Conservation (phyloP, 1,140 invertebrate species). For the Cephus cinctus region DNA sequence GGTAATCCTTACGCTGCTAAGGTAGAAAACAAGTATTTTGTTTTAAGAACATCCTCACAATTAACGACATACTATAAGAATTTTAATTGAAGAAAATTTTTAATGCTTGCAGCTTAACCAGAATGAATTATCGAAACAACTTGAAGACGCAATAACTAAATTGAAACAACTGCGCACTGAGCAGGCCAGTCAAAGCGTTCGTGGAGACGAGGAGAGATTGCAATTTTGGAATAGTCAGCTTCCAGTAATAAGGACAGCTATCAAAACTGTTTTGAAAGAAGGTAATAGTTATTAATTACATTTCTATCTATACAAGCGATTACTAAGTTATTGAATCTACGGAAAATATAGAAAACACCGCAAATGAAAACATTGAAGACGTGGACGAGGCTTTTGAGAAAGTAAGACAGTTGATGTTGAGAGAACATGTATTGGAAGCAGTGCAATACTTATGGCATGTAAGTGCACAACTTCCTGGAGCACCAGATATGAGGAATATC, state of each 20-base stretch:
- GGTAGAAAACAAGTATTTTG: too few species aligned
- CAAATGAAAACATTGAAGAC: slow-evolving; percentile 35
- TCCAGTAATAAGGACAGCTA: slow-evolving; percentile 45
- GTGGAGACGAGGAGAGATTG: slow-evolving; percentile 47
- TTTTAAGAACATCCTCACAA: too few species aligned
- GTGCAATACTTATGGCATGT: slow-evolving; percentile 34
- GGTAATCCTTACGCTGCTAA: slow-evolving; percentile 74
- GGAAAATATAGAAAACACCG: slow-evolving; percentile 27
- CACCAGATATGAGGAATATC: slow-evolving; percentile 31
- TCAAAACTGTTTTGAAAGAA: slow-evolving; percentile 44
- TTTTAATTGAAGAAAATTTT: slow-evolving; percentile 2
- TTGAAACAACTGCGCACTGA: slow-evolving; percentile 61
- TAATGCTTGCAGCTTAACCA: slow-evolving; percentile 56
- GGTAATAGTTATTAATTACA: slow-evolving; percentile 16
- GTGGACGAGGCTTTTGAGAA: slow-evolving; percentile 40
- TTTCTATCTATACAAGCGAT: not conserved
- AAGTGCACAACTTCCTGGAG: slow-evolving; percentile 27
- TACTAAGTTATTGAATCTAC: slow-evolving; percentile 6
- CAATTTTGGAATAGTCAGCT: slow-evolving; percentile 48
- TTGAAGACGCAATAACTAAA: slow-evolving; percentile 59
- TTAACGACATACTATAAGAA: too few species aligned
- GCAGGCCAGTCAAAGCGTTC: slow-evolving; percentile 46
- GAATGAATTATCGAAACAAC: slow-evolving; percentile 59
- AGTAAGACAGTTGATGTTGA: slow-evolving; percentile 44
- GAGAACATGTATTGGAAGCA: slow-evolving; percentile 39